Conservation (phyloP, 2,888 invertebrate genomes). For the Synanthedon myopaeformis region DNA sequence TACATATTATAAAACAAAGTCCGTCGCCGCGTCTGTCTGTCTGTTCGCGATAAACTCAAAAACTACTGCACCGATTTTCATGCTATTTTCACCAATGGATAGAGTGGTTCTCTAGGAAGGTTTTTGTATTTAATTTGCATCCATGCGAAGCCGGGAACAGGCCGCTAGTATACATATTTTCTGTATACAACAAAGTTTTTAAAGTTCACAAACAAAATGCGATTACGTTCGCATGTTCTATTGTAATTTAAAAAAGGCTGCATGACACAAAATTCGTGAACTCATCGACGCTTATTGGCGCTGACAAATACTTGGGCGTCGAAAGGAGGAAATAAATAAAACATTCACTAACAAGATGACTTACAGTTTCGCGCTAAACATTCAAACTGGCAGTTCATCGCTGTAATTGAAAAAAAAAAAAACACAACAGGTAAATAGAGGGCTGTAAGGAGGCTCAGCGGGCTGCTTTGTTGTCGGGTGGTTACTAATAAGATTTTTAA, state of each 20-base stretch:
- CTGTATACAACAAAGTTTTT: too few species aligned
- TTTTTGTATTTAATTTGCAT: too few species aligned
- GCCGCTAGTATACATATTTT: too few species aligned
- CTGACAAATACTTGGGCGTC: constrained; percentile 30
- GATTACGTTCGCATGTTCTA: too few species aligned
- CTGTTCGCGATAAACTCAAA: too few species aligned
- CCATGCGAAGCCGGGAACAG: too few species aligned
- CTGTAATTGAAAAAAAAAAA: constrained; percentile 63
- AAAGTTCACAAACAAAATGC: too few species aligned
- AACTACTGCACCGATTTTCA: too few species aligned
- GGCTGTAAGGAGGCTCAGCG: constrained; percentile 35
- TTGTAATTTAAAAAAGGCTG: neutral
- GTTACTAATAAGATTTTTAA: constrained; percentile 70
- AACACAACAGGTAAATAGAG: constrained; percentile 64
- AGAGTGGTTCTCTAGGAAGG: too few species aligned
- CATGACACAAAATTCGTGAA: constrained; percentile 11
- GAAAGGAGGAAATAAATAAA: constrained; percentile 49
- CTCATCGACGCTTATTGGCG: constrained; percentile 38
- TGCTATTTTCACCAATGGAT: too few species aligned
- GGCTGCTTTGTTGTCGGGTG: constrained; percentile 51
- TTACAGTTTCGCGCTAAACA: constrained; percentile 47
- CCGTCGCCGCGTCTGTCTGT: too few species aligned
- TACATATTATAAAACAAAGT: too few species aligned
- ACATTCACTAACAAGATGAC: constrained; percentile 63
- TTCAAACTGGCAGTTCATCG: constrained; percentile 53